Base-by-base conservation (phyloP, 1,140 invertebrate species). In the Tigriopus japonicus region DNA sequence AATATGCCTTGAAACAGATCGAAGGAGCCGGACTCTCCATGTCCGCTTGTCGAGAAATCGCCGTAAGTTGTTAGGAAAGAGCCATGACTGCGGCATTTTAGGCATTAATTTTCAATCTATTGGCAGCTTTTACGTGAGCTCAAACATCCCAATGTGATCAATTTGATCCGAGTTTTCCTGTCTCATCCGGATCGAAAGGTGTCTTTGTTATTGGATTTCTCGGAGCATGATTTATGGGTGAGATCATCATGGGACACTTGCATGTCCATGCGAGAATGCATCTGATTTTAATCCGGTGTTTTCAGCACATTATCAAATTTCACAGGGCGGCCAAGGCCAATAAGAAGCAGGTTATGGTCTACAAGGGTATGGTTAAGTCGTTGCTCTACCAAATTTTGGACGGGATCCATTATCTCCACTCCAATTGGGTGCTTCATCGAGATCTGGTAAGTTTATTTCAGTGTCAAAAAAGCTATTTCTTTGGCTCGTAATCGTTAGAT, bases 31-130 rank as follows among this genome's bases (percentile, higher is more conserved):
- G 96, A 0, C 79, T 99, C 10, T 98, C 94, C 1, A 99, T 98
- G 93, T 98, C 94, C 61, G 95, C 95, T 24, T 99, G 95, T 72
- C 78, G 96, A 69, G 96, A 99, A 81, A 98, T 99, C 64, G 93
- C 96, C 52, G 86, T 98, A 76, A 81, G n/a, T n/a, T n/a, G n/a
- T n/a, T n/a, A n/a, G n/a, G n/a, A n/a, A n/a, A n/a, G n/a, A n/a
- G n/a, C n/a, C n/a, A n/a, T n/a, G n/a, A n/a, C n/a, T n/a, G n/a
- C n/a, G n/a, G n/a, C n/a, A n/a, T n/a, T n/a, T n/a, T n/a, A 0
- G 59, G 52, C 5, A 9, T 28, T 24, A 19, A 24, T 13, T 13
- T 58, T 62, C 59, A 56, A 53, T 66, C 65, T 81, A 81, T 52
- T 35, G 28, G 9, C 72, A 92, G 88, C 74, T 95, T 64, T 77